Base-by-base conservation (phyloP, 2,113 vertebrate genomes). In the Myotis davidii region DNA sequence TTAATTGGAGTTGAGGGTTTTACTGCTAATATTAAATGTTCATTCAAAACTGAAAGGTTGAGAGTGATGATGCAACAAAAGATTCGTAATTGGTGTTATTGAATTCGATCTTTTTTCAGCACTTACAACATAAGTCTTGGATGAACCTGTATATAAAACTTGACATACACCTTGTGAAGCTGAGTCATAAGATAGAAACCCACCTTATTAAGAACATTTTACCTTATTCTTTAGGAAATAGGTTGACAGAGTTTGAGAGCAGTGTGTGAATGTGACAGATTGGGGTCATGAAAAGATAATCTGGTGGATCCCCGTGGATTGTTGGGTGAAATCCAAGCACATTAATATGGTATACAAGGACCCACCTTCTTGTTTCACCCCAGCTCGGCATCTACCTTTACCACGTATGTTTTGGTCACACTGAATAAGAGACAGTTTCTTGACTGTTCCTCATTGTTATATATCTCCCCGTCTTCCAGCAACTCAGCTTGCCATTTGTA, bases 131-230 rank as follows among this genome's bases (percentile, higher is more conserved):
- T 39, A 89, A 56, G 27, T 29, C 54, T 93, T 82, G 21, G 39
- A 21, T 37, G 79, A 88, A 65, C 14, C 8, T 65, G 13, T 29
- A 16, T 1, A 0, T 84, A 70, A 78, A 59, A 82, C 21, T 37
- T 85, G n/a, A 42, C 25, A 45, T 37, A 65, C 17, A 45, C 72
- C 56, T 39, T 91, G 32, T 32, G n/a, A 82, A 70, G 45, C 61
- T 85, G 84, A 95, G 69, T 21, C 42, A 93, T 73, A 91, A 85
- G 72, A 76, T 21, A 85, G 42, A 90, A 76, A 13, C 42, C 5
- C 45, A 17, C 23, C 59, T 42, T 29, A 12, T 83, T 82, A 81
- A 64, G 18, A 78, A 5, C 77, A n/a, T 72, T 86, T 12, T 78
- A 39, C 72, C 61, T 82, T 7, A 59, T 83, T 69, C 84, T 81